Evolutionary conservation across 2,888 invertebrate species (phyloP), one percentile per base, ranked within the genome.

Genomic region (Ceratothoa steindachneri): DNA sequence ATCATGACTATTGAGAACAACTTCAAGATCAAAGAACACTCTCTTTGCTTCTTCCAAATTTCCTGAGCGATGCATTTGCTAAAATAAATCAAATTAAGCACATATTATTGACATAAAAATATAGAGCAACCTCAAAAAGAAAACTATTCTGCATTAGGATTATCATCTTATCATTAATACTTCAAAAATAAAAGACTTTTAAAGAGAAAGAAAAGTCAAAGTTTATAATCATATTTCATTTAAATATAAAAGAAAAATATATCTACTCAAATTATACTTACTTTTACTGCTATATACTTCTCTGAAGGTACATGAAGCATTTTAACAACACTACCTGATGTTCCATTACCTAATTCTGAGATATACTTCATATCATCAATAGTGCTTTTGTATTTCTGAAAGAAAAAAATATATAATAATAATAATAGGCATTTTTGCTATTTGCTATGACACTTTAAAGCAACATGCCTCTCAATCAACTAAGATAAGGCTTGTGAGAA

Each of bases 1-100:
- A 85, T 95, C 96, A 83, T 96, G 94, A 27, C 97, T 97, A 81
- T 97, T 93, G n/a, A 97, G 89, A 73, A 99, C 97, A 67, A 99
- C 97, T 85, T 98, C 97, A 80, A 99, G 88, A 86, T 99, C 99
- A 97, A 97, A 98, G 71, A 97, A 91, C 81, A 99, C 98, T 80
- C 99, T 89, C 85, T 98, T 98, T 81, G 95, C 97, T 85, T 98
- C 98, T 84, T 98, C 98, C 0, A 90, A 89, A 84, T 97, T 97
- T 22, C 97, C 95, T 0, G 97, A 97, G 66, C 97, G 89, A 78
- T 97, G 89, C 98, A 99, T 98, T 90, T 95, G 95, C 89, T 91
- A 77, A 78, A 30, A 72, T 41, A 72, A 72, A 4, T 30, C 65
- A 30, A 51, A 60, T 9, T 30, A 9, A 15, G 30, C n/a, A n/a